Evolutionary conservation across 2,113 vertebrate species (phyloP), one percentile per base, ranked within the genome.

Genomic region (Malurus melanocephalus): DNA sequence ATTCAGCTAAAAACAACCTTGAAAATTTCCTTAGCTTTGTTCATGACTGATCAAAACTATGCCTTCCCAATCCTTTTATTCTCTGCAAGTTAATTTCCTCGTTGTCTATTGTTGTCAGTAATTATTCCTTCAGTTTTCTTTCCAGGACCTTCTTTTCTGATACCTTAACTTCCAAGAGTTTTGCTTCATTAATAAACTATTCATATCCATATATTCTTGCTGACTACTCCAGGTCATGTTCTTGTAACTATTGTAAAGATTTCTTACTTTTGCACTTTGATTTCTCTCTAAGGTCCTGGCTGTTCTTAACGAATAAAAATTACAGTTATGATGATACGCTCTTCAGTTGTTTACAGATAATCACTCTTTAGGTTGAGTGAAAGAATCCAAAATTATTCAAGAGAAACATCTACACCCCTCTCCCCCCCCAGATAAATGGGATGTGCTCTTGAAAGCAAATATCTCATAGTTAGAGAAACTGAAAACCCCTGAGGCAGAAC

Each of bases 161-260:
- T 53, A n/a, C 55, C 30, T 82, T 49, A 30, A 43, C 40, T 74
- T 89, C 42, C n/a, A 86, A 49, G 32, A 93, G 38, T 65, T 72
- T 82, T 53, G 21, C 69, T 93, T 82, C 60, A 52, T 93, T 91
- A 93, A 93, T 91, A 92, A 92, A 61, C 28, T 86, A 65, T 66
- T 90, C 22, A 38, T 90, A 78, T 57, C 42, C 52, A 38, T 94
- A 85, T 77, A 89, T 94, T 94, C 90, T 96, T 89, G 80, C 81
- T 81, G 75, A 45, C 61, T 78, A 79, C 66, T 82, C 57, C 82
- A 56, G 48, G 20, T 92, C n/a, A 49, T 52, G 30, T 22, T 49
- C 38, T 62, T 80, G 84, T 82, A 91, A 87, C 67, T 94, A 42
- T 81, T 80, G 46, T 82, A 82, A 94, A 88, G 38, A 57, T 84